Evolutionary conservation across 2,113 vertebrate genomes (phyloP), one percentile per base, ranked within the genome.

Genomic region (Myanophis thanlyinensis): DNA sequence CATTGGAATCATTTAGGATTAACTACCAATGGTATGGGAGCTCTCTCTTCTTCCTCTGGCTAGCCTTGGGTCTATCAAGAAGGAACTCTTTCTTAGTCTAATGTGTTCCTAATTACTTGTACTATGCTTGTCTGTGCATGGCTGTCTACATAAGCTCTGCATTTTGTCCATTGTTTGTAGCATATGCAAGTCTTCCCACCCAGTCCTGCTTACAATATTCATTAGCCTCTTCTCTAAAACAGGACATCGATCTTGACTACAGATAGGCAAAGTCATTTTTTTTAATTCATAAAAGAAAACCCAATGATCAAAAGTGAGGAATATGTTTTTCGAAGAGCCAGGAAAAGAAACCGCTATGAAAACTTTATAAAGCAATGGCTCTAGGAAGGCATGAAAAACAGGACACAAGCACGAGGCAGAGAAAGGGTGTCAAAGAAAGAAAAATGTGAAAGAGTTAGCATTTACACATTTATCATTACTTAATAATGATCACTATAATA

Each of bases 1-100:
- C 85, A 88, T 92, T 52, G 51, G 91, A 88, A 92, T 92, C 30
- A 48, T 51, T 62, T 87, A 62, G 91, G 48, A 92, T 92, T 92
- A 88, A 35, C 35, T 87, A n/a, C 30, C 86, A 51, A 52, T 92
- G 62, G 86, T 88, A 35, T 59, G n/a, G 13, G 30, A 59, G 48
- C 30, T 47, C 56, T 67, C 47, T 51, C 5, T 86, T 73, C 52
- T 56, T 56, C 49, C n/a, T 92, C 30, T 48, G 51, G 22, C 47
- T 25, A 67, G 51, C n/a, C 3, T 54, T 27, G 85, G 3, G 6
- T 67, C 85, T n/a, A 47, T 46, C 51, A 62, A 85, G 53, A 48
- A 47, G 23, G 12, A 56, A 6, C 85, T 30, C 46, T 88, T 80
- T 52, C 59, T 47, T 51, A 88, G 18, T 73, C 54, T 56, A 85